Base-by-base conservation (phyloP, 2,888 invertebrate genomes). In the Drosophila prolongata region DNA sequence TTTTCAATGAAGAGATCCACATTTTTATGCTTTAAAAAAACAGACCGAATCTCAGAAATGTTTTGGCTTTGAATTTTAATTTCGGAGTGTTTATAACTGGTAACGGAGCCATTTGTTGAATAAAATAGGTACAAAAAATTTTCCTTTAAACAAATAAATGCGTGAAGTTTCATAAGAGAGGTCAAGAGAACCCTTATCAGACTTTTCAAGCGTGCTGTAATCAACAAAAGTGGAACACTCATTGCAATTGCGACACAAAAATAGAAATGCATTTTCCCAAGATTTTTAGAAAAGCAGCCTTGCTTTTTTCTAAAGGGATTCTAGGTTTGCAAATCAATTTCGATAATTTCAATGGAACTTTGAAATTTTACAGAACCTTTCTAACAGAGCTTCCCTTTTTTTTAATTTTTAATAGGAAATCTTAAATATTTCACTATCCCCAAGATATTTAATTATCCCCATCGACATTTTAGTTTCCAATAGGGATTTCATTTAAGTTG, bases 121-220 rank as follows among this genome's bases (percentile, higher is more conserved):
- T 14, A 40, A 43, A 11, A 19, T 11, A 16, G 16, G 11, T 16
- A 43, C 16, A 42, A 3, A 19, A 19, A 3, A 19, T 46, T 27
- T 19, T 13, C 6, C 13, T 19, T 11, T 44, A 9, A 34, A 16
- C 34, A 16, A 49, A 16, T 35, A 13, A 35, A 13, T 16, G 16
- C 49, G 16, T 49, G 49, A 49, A 34, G 49, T 13, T 47, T 30
- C 16, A 6, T 11, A 11, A 5, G 5, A 5, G 46, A 46, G 37
- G 46, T 46, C 46, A 37, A n/a, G 24, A 37, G 11, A 40, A 38
- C n/a, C 27, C 56, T 46, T 56, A 46, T 56, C 37, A 56, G 37
- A 14, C n/a, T 56, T 56, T 14, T 6, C 14, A 56, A 37, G 35
- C 37, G 27, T 37, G 35, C 16, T 46, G 56, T n/a, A 56, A 56